A percentile compares a stretch with the other conserved stretches of the same genome.
Evolutionary conservation across 2,888 invertebrate genomes (phyloP).

Genomic region (Acanthosoma haemorrhoidale): DNA sequence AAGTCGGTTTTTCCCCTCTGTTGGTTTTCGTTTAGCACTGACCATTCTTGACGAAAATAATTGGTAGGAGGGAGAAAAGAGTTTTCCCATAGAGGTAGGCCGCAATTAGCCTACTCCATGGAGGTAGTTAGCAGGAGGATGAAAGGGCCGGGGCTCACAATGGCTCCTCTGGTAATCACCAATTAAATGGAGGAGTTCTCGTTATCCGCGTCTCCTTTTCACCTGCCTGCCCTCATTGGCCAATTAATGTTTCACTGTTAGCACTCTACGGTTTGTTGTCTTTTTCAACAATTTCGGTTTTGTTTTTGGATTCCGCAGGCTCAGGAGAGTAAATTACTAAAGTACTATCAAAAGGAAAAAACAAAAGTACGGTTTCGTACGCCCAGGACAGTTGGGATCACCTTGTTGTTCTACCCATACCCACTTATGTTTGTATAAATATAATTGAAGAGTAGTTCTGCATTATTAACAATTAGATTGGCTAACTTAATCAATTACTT

Average conservation of each 20-base stretch:
- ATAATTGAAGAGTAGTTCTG: too few relatives aligned
- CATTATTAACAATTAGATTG: too few relatives aligned
- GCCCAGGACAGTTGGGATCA: too few relatives aligned
- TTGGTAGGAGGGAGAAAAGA: constrained; percentile 1
- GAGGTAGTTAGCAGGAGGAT: not conserved
- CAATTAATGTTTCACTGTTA: constrained; percentile 12
- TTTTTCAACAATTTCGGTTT: too few relatives aligned
- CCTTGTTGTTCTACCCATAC: too few relatives aligned
- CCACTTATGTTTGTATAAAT: too few relatives aligned
- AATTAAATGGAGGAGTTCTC: constrained; percentile 5
- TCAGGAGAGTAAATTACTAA: too few relatives aligned
- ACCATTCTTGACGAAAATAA: not conserved
- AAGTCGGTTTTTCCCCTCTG: not conserved
- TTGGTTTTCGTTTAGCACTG: not conserved
- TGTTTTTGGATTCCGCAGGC: too few relatives aligned
- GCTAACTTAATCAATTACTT: too few relatives aligned
- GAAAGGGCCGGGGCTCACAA: not conserved
- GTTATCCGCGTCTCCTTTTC: constrained; percentile 2
- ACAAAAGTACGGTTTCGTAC: too few relatives aligned
- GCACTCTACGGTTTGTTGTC: not conserved
- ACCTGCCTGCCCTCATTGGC: not conserved
- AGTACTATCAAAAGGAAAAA: too few relatives aligned
- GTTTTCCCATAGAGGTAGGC: constrained; percentile 8
- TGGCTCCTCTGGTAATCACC: constrained; percentile 1
- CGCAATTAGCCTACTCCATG: constrained; percentile 1